Evolutionary conservation across 35 echinoderm and acorn worm genomes (phyloP), one percentile per base, ranked within the genome.

Genomic region (Chiridota heheva): DNA sequence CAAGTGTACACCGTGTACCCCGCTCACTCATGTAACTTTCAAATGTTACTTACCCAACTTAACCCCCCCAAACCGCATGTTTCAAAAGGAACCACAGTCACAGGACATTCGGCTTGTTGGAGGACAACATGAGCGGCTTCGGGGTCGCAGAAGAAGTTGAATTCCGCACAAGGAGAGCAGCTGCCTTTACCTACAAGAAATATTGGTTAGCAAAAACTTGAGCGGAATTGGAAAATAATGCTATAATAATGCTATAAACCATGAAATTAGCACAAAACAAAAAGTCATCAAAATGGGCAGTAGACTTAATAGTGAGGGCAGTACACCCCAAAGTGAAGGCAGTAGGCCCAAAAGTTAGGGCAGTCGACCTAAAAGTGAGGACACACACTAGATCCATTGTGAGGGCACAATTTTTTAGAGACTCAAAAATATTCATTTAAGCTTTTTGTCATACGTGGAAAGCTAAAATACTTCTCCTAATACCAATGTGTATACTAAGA

Each of bases 41-140:
- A 51, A 51, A 51, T n/a, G 46, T 24, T 13, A 68, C 48, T 70
- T 70, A 88, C 85, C 36, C 40, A 69, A 6, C 60, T 15, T 22
- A 88, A 49, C 20, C 43, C 62, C 35, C 58, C 30, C 40, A 20
- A 17, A 20, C 60, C 17, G 47, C 78, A 78, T 0, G 85, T 88
- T 47, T 97, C 94, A 60, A 59, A 81, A 1, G 84, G 83, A 31
- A 97, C 72, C 7, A 97, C 40, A 2, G 32, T 81, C 1, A 77
- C 91, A 0, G 89, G 80, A 69, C 94, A 91, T 30, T 75, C 18
- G 2, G 55, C 58, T 44, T 62, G 71, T 32, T 65, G 51, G 36
- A 97, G 7, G 15, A 97, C 94, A 36, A 97, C 90, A 46, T 97
- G 70, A 5, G 85, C 94, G 15, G 94, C 88, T 26, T 90, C 87